Evolutionary conservation across 2,797 vertebrate species (phyloP).

Genomic region (Ciconia nigra): DNA sequence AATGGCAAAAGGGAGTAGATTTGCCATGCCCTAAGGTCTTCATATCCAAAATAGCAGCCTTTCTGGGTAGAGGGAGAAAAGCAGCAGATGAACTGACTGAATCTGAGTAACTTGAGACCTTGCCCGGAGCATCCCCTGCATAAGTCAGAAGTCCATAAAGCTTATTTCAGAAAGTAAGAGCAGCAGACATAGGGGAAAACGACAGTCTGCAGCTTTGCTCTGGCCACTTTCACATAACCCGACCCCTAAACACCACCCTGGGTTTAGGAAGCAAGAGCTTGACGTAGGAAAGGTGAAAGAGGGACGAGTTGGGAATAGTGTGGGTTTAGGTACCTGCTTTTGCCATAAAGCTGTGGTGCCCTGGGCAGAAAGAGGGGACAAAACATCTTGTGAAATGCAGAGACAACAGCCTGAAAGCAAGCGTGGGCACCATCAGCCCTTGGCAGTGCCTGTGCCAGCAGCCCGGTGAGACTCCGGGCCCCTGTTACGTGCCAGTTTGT

Average conservation of each 20-base stretch:
- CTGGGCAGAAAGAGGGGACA: background rate
- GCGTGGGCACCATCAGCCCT: background rate
- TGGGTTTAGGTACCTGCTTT: background rate
- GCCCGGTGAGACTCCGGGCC: background rate
- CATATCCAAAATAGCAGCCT: fast-evolving
- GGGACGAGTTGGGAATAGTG: fast-evolving
- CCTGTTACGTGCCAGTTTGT: background rate
- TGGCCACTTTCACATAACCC: background rate
- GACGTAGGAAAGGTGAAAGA: background rate
- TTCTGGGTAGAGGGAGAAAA: background rate
- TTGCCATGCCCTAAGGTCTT: background rate
- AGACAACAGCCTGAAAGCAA: background rate
- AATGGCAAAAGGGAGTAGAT: background rate
- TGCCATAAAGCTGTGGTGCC: background rate
- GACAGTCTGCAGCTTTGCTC: background rate
- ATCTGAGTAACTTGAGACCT: background rate
- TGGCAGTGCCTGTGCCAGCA: fast-evolving
- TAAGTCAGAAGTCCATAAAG: background rate
- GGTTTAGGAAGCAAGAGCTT: background rate
- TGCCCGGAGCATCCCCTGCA: fast-evolving
- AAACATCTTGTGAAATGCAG: background rate
- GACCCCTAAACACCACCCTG: background rate
- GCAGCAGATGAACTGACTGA: background rate
- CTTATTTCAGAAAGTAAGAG: background rate
- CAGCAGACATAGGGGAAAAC: background rate